Evolutionary conservation across 64 coral and sea anemone species (phyloP).

Genomic region (Montipora foliosa): DNA sequence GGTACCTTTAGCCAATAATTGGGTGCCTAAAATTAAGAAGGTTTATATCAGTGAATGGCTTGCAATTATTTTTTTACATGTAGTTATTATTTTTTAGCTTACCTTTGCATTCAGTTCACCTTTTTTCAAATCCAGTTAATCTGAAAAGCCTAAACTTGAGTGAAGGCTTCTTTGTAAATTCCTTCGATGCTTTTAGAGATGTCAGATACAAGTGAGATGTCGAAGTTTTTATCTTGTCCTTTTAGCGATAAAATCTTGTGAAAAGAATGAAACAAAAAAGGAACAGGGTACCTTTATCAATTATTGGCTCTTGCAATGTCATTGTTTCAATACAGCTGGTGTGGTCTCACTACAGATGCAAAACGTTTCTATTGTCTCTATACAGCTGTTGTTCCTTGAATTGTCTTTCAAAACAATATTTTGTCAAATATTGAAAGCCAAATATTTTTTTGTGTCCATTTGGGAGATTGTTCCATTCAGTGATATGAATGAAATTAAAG

Average conservation of each 20-base stretch:
- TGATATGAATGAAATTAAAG: neutral
- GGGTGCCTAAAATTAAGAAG: no score
- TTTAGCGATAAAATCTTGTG: neutral
- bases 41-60: no score
- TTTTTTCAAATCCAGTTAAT: no score
- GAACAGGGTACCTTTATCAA: neutral
- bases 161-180: no score
- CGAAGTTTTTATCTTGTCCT: neutral
- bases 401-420: neutral
- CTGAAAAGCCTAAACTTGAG: no score
- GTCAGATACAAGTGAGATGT: no score
- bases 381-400: slow-evolving; percentile 12
- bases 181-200: no score
- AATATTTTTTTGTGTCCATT: neutral
- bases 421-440: slow-evolving; percentile 16
- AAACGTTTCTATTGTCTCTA: neutral
- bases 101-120: no score
- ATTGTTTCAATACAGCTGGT: slow-evolving; percentile 33
- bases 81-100: no score
- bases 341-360: slow-evolving; percentile 4
- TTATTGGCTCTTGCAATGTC: neutral
- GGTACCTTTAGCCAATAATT: no score
- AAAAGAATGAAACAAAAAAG: slow-evolving; percentile 10
- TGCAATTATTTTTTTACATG: no score
- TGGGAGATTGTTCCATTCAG: neutral